phyloP scores from a whole-genome alignment of 1,140 invertebrate genomes.

The Arctopsyche grandis region DNA sequence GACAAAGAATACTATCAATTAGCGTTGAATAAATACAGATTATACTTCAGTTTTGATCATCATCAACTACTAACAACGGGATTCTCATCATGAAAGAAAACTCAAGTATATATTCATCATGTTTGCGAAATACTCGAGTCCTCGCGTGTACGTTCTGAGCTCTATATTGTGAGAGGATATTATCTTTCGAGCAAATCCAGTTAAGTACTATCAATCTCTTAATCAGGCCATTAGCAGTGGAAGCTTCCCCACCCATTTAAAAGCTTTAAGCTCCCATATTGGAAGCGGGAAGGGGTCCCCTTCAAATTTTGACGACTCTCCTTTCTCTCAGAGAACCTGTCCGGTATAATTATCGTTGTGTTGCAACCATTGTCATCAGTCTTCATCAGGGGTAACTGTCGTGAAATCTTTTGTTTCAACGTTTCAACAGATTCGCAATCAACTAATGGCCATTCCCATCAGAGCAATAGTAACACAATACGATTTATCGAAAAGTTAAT shows the following conservation, averaged over 20 bases:
- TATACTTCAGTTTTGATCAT: too few relatives aligned
- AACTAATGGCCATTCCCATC: slow-evolving; percentile 44
- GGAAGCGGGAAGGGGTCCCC: slow-evolving; percentile 14
- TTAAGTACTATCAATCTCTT: slow-evolving; percentile 50
- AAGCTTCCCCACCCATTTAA: slow-evolving; percentile 43
- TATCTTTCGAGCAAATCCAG: slow-evolving; percentile 14
- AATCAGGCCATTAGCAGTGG: slow-evolving; percentile 51
- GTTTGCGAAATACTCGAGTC: background rate
- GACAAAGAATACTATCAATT: too few relatives aligned
- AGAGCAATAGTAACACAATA: background rate
- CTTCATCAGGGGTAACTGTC: slow-evolving; percentile 52
- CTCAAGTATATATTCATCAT: too few relatives aligned
- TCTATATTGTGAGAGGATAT: background rate
- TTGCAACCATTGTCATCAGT: slow-evolving; percentile 48
- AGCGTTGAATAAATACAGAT: too few relatives aligned
- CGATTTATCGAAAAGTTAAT: too few relatives aligned
- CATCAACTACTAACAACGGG: too few relatives aligned
- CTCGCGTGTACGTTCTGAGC: background rate
- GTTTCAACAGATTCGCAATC: slow-evolving; percentile 48
- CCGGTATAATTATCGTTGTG: slow-evolving; percentile 53
- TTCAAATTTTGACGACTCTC: slow-evolving; percentile 40
- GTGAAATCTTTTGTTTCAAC: slow-evolving; percentile 52
- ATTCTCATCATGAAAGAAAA: too few relatives aligned
- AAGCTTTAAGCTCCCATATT: slow-evolving; percentile 47
- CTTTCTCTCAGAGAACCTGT: slow-evolving; percentile 42